phyloP scores from a whole-genome alignment of 2,888 invertebrate genomes.

The Elysia crispata region DNA sequence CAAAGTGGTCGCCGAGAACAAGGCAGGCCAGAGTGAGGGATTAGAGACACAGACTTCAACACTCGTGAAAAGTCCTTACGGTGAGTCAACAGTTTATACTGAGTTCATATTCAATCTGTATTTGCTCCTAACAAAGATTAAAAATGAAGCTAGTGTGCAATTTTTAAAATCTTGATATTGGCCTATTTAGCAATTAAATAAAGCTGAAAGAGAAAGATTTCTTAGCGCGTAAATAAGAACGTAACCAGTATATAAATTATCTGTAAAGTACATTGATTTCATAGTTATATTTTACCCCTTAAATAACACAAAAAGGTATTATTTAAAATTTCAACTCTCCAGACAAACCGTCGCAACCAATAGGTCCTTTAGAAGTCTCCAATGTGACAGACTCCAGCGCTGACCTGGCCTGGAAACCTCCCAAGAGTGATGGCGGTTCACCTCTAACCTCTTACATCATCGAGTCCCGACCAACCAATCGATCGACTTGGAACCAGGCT shows the following conservation, averaged over 20 bases:
- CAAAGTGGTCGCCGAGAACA: slow-evolving; percentile 76
- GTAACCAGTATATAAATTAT: too few relatives aligned
- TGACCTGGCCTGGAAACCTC: slow-evolving; percentile 81
- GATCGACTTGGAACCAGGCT: slow-evolving; percentile 87
- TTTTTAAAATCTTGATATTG: too few relatives aligned
- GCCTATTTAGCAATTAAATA: too few relatives aligned
- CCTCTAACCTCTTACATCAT: slow-evolving; percentile 73
- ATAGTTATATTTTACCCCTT: too few relatives aligned
- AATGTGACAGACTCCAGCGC: slow-evolving; percentile 91
- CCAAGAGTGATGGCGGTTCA: slow-evolving; percentile 74
- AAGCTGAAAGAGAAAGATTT: too few relatives aligned
- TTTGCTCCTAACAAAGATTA: too few relatives aligned
- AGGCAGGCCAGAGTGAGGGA: slow-evolving; percentile 91
- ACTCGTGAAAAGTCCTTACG: slow-evolving; percentile 85
- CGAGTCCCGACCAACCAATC: slow-evolving; percentile 85
- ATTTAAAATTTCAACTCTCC: neutral
- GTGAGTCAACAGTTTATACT: slow-evolving; percentile 79
- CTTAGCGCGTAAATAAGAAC: too few relatives aligned
- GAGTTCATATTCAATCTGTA: too few relatives aligned
- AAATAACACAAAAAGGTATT: too few relatives aligned
- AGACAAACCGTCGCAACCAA: slow-evolving; percentile 93
- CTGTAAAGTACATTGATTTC: too few relatives aligned
- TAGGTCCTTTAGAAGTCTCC: slow-evolving; percentile 86
- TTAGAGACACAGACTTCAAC: slow-evolving; percentile 76
- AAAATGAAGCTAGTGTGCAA: too few relatives aligned